Conservation (phyloP, 1,140 invertebrate species). For the Ceratitis capitata region DNA sequence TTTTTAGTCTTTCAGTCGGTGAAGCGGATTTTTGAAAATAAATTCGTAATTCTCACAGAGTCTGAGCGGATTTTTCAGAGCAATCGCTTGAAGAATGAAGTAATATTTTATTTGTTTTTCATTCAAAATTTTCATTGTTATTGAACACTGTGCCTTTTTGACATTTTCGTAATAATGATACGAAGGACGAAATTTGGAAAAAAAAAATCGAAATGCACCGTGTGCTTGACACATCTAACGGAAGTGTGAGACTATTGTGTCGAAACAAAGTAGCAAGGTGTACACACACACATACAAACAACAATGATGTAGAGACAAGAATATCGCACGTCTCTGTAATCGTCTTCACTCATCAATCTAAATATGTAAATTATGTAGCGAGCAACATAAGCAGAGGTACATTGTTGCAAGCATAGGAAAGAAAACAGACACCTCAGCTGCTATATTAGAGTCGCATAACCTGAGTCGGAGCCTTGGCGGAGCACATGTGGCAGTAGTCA, state of each 20-base stretch:
- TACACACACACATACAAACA: background rate
- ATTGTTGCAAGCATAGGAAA: background rate
- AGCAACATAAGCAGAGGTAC: background rate
- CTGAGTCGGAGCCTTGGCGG: background rate
- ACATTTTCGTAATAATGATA: conserved; percentile 1
- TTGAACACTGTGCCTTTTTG: background rate
- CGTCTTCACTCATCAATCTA: background rate
- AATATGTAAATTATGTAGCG: background rate
- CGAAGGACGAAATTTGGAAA: background rate
- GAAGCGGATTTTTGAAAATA: too few relatives aligned
- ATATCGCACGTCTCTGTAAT: background rate
- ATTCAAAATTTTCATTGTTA: background rate
- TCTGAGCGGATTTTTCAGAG: too few relatives aligned
- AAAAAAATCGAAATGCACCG: background rate
- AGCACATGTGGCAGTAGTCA: background rate
- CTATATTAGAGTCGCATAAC: background rate
- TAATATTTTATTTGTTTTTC: too few relatives aligned
- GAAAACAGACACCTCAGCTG: conserved; percentile 23
- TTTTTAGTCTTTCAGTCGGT: too few relatives aligned
- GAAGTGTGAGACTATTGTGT: background rate
- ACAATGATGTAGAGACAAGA: background rate
- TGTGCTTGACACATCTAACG: background rate
- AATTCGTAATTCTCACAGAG: too few relatives aligned
- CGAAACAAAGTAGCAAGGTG: background rate
- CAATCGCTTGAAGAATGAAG: too few relatives aligned